Conservation (phyloP, 2,888 invertebrate species). For the Pristionchus mayeri region DNA sequence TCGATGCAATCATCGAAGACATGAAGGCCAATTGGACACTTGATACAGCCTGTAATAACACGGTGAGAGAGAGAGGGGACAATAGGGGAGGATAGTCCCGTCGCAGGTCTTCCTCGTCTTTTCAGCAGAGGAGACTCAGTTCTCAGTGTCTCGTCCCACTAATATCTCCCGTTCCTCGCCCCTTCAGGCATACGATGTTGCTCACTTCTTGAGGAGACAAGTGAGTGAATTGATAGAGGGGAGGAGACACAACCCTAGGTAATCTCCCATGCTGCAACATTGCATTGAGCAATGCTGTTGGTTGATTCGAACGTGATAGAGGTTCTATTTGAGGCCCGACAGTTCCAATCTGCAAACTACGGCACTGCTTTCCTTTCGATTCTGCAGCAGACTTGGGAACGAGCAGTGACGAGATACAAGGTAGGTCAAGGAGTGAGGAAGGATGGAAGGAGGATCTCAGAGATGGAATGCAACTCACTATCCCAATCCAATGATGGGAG, state of each 20-base stretch:
- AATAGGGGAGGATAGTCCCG: neutral
- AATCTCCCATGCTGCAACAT: too few species aligned
- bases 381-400: constrained; percentile 37
- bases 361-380: constrained; percentile 6
- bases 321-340: neutral
- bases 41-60: constrained; percentile 29
- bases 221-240: neutral
- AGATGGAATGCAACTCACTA: constrained; percentile 4
- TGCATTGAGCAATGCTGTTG: too few species aligned
- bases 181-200: constrained; percentile 24
- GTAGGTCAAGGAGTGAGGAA: neutral
- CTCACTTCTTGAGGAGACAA: constrained; percentile 40
- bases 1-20: constrained; percentile 33
- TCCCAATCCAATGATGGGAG: constrained; percentile 42
- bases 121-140: constrained; percentile 29
- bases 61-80: neutral
- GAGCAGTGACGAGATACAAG: constrained; percentile 15
- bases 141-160: constrained; percentile 16
- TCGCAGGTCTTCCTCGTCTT: constrained; percentile 8
- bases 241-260: too few species aligned
- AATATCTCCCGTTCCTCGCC: neutral
- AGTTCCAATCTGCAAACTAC: neutral
- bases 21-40: constrained; percentile 47
- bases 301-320: too few species aligned
- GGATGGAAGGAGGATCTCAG: neutral